A percentile compares a stretch with the other conserved stretches of the same genome.
Conservation (phyloP, 2,113 vertebrate species). For the Nothoprocta perdicaria region DNA sequence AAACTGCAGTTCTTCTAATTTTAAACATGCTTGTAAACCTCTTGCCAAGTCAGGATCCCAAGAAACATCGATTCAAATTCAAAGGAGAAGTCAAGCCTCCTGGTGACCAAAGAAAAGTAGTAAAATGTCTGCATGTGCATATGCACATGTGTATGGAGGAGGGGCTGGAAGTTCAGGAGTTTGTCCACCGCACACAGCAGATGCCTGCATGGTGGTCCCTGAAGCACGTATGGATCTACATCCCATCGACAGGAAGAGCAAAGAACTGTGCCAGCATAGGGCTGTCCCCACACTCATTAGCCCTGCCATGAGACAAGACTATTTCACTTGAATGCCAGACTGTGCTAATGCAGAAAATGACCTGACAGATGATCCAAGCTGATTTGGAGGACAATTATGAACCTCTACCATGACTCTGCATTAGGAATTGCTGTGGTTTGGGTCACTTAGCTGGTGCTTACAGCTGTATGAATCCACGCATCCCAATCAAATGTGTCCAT, state of each 20-base stretch:
- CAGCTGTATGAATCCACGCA: fast-evolving
- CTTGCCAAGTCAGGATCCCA: not conserved
- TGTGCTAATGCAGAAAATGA: not conserved
- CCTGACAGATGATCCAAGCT: not conserved
- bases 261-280: not conserved
- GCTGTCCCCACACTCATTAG: not conserved
- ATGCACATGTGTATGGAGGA: not conserved
- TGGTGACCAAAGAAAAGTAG: not conserved
- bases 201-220: not conserved
- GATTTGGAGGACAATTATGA: not conserved
- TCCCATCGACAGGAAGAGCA: not conserved
- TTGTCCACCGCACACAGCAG: not conserved
- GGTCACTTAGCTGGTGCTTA: not conserved
- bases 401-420: not conserved
- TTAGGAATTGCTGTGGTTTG: not conserved
- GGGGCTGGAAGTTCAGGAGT: not conserved
- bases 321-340: not conserved
- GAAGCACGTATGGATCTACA: not conserved
- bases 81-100: not conserved
- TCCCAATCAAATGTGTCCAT: not conserved
- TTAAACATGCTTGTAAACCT: not conserved
- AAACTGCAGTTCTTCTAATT: not conserved
- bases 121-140: not conserved
- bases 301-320: not conserved
- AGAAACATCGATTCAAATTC: not conserved